Evolutionary conservation across 2,797 vertebrate genomes (phyloP).

Genomic region (Anomalospiza imberbis): DNA sequence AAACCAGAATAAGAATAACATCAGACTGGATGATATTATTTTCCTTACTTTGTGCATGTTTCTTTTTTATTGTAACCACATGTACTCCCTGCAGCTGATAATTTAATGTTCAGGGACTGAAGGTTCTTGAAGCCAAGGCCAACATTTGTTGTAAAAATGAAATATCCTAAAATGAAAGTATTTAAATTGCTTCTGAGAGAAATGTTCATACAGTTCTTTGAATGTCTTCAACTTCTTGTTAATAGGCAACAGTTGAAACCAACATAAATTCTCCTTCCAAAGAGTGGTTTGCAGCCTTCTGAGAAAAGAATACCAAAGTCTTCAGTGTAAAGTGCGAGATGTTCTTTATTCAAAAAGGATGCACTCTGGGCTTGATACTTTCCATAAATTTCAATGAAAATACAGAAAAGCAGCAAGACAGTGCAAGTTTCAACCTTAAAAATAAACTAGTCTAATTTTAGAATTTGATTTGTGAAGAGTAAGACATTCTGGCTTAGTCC

Average conservation of each 20-base stretch:
- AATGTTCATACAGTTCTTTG: not conserved
- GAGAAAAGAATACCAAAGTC: not conserved
- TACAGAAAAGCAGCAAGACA: not conserved
- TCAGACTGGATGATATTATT: not conserved
- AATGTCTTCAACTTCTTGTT: not conserved
- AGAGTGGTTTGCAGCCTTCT: not conserved
- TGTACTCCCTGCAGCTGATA: not conserved
- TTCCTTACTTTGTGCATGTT: not conserved
- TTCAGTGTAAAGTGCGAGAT: not conserved
- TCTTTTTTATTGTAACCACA: slow-evolving; percentile 10
- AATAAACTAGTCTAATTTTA: not conserved
- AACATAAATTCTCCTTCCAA: not conserved
- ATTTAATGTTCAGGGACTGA: not conserved
- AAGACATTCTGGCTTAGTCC: not conserved
- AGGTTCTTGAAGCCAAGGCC: not conserved
- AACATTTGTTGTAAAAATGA: not conserved
- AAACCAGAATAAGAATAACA: not conserved
- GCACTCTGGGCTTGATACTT: not conserved
- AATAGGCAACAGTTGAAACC: not conserved
- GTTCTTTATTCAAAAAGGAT: not conserved
- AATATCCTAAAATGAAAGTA: not conserved
- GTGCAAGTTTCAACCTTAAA: not conserved
- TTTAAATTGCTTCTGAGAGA: not conserved
- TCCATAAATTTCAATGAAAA: not conserved
- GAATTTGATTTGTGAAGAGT: not conserved